Base-by-base conservation (phyloP, 2,888 invertebrate species). In the Pristionchus entomophagus region DNA sequence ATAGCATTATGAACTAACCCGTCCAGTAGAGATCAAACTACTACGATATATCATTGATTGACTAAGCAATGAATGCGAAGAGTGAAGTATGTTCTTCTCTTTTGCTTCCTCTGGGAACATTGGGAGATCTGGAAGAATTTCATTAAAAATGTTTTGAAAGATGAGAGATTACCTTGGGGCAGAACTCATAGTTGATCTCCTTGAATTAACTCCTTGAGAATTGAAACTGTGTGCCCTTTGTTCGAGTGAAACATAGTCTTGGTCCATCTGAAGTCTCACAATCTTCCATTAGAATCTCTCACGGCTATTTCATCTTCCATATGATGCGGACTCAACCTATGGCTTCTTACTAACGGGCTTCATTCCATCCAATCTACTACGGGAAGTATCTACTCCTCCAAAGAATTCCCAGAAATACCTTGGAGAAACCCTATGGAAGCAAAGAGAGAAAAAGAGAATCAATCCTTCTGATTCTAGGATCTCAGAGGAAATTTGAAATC, bases 231-330 rank as follows among this genome's bases (percentile, higher is more conserved):
- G 51, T 2, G 81, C 56, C 35, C 81, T 5, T 32, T 81, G 81
- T n/a, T 81, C 81, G 53, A 81, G 56, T 22, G 81, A 81, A 81
- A 32, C n/a, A 38, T 81, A 81, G 12, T 22, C 81, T 12, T 81
- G 81, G 35, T 81, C 81, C 51, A 56, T 56, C 81, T 81, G 53
- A 8, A 53, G 32, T 12, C 19, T 73, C 26, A 77, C 1, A 49
- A 22, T 29, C 12, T 19, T 41, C 29, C 6, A 26, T n/a, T 77
- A 26, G n/a, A 77, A 38, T 73, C 49, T 38, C 29, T 45, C 45
- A 45, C 26, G 49, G 6, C 22, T 10, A 12, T 19, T 1, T 4
- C 35, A 19, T 38, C 69, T 19, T 59, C 22, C 59, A 59, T 59
- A 59, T 8, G 59, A 59, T 26, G n/a, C 22, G n/a, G n/a, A n/a